phyloP scores from a whole-genome alignment of 2,797 vertebrate species.

The Sebastolobus alascanus region DNA sequence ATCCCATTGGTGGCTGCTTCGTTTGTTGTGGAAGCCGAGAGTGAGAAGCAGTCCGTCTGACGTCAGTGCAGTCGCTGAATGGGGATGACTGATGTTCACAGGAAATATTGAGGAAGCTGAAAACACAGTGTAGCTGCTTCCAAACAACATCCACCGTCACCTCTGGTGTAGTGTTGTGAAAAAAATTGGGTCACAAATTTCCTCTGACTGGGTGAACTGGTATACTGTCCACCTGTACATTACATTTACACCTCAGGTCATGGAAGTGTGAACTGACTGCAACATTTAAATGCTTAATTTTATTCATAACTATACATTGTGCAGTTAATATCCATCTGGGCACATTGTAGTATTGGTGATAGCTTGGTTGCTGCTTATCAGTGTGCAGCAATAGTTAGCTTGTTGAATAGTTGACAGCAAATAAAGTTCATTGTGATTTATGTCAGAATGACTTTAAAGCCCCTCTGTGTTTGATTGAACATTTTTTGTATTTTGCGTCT shows the following conservation, averaged over 20 bases:
- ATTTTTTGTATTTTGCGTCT: not conserved
- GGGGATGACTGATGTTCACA: slow-evolving; percentile 37
- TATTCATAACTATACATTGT: not conserved
- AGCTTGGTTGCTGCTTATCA: not conserved
- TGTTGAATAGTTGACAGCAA: not conserved
- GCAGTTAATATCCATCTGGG: not conserved
- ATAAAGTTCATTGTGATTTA: not conserved
- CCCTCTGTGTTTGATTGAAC: not conserved
- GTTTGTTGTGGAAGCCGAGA: slow-evolving; percentile 33
- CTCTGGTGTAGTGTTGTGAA: not conserved
- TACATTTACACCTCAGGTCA: not conserved
- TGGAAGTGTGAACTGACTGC: not conserved
- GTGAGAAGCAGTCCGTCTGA: slow-evolving; percentile 12
- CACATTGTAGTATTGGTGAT: not conserved
- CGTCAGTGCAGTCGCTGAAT: slow-evolving; percentile 20
- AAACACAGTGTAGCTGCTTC: not conserved
- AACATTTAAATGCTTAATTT: not conserved
- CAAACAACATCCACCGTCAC: slow-evolving; percentile 1
- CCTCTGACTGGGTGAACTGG: not conserved
- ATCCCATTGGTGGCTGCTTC: slow-evolving; percentile 34
- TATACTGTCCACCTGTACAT: not conserved
- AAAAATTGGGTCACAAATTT: not conserved
- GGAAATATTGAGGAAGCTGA: slow-evolving; percentile 40
- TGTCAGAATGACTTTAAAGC: not conserved
- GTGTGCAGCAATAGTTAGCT: not conserved